These are phyloP conservation scores for Notothenia coriiceps DNA, from an alignment of 2,113 vertebrate species.

Conservation along the genomic window DNA sequence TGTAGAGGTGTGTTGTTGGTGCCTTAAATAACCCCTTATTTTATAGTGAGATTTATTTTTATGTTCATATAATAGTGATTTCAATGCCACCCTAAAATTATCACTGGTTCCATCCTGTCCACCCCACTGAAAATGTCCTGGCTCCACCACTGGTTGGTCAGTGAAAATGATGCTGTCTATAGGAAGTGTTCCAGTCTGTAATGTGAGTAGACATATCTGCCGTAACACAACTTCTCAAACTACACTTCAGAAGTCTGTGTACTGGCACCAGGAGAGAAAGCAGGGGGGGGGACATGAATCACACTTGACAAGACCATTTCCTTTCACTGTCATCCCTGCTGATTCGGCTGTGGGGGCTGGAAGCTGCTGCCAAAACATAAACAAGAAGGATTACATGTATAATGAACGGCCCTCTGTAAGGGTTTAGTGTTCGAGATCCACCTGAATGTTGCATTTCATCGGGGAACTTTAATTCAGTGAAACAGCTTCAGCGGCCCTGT, in stretches of 20 bases:
- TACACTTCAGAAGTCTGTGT: slow-evolving; percentile 29
- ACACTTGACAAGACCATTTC: slow-evolving; percentile 72
- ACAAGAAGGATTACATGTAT: slow-evolving; percentile 52
- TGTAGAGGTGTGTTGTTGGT: no score
- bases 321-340: slow-evolving; percentile 56
- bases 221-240: slow-evolving; percentile 10
- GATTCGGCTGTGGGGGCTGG: slow-evolving; percentile 55
- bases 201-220: slow-evolving; percentile 39
- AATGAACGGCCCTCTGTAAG: slow-evolving; percentile 30
- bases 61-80: no score
- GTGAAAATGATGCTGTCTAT: slow-evolving; percentile 6
- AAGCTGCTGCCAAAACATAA: slow-evolving; percentile 60
- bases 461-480: slow-evolving; percentile 8
- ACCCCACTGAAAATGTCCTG: no score
- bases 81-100: no score
- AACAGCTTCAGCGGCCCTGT: background rate
- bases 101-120: no score
- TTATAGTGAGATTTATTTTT: no score
- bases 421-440: slow-evolving; percentile 29
- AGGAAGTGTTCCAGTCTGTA: slow-evolving; percentile 6
- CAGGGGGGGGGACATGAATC: slow-evolving; percentile 38
- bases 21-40: no score
- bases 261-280: slow-evolving; percentile 14
- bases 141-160: background rate
- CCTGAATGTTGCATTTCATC: slow-evolving; percentile 30